These are phyloP conservation scores for Neosilurus mollespiculum DNA, from an alignment of 2,797 vertebrate genomes.

Conservation along the genomic window DNA sequence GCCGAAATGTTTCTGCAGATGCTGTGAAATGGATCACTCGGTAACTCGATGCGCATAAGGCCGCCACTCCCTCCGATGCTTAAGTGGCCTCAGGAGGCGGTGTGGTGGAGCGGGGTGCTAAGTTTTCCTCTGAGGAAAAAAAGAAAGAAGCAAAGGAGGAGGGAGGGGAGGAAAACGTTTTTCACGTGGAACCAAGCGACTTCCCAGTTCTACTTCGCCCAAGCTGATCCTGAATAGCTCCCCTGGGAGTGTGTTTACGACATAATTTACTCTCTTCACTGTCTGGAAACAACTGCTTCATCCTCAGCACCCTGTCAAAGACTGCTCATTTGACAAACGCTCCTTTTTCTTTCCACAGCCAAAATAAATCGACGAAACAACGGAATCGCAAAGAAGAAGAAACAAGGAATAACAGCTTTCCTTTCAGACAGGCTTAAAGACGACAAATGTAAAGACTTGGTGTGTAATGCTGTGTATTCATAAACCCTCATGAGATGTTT, in stretches of 20 bases:
- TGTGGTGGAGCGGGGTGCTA: conserved; percentile 76
- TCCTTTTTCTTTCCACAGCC: conserved; percentile 26
- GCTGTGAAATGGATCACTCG: conserved; percentile 69
- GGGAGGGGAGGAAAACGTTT: conserved; percentile 7
- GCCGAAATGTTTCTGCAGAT: conserved; percentile 45
- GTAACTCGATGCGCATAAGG: conserved; percentile 75
- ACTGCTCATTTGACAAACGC: conserved; percentile 25
- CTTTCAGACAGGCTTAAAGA: conserved; percentile 2
- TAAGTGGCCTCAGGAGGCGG: conserved; percentile 85
- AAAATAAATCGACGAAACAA: conserved; percentile 25
- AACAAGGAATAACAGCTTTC: neutral
- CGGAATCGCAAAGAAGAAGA: neutral
- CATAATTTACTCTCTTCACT: conserved; percentile 82
- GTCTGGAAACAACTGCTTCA: conserved; percentile 43
- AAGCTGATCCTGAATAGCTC: conserved; percentile 50
- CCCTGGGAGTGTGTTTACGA: conserved; percentile 80
- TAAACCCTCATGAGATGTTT: neutral
- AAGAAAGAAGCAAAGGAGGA: conserved; percentile 54
- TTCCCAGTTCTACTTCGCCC: conserved; percentile 23
- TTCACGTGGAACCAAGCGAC: conserved; percentile 3
- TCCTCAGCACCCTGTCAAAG: conserved; percentile 34
- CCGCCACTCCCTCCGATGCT: conserved; percentile 83
- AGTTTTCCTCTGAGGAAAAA: conserved; percentile 71
- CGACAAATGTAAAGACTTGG: neutral
- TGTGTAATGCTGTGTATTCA: conserved; percentile 8